Conservation (phyloP, 2,888 invertebrate genomes). For the Amblyjoppa fuscipennis region DNA sequence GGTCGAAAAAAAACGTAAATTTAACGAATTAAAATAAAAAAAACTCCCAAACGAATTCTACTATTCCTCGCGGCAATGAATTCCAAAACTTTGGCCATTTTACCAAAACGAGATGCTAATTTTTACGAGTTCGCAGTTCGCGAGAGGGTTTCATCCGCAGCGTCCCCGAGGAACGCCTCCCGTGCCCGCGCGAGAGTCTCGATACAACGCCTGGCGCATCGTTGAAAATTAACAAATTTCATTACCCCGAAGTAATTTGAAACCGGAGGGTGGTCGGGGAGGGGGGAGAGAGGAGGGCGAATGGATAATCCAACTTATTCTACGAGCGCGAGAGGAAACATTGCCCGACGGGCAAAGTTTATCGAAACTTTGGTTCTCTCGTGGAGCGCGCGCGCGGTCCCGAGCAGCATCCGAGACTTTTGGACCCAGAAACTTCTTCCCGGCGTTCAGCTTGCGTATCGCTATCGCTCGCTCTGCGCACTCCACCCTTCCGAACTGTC, state of each 20-base stretch:
- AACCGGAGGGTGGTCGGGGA: slow-evolving; percentile 2
- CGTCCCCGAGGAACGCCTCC: neutral
- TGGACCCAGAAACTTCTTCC: slow-evolving; percentile 15
- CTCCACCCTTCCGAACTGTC: neutral
- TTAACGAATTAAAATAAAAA: neutral
- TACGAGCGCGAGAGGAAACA: slow-evolving; percentile 4
- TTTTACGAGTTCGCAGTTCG: slow-evolving; percentile 52
- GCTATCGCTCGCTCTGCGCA: slow-evolving; percentile 27
- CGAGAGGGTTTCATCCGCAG: neutral
- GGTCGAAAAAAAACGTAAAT: slow-evolving; percentile 5
- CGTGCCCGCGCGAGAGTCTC: neutral
- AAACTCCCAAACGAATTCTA: neutral
- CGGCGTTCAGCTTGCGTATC: neutral
- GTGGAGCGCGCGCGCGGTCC: neutral
- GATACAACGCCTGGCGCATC: slow-evolving; percentile 47
- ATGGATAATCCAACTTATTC: slow-evolving; percentile 51
- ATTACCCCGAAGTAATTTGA: slow-evolving; percentile 63
- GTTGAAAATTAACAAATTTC: slow-evolving; percentile 66
- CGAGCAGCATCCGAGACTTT: neutral
- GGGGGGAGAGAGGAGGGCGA: too few species aligned
- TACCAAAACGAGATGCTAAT: slow-evolving; percentile 61
- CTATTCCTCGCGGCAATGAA: slow-evolving; percentile 9
- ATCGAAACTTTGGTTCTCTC: slow-evolving; percentile 51
- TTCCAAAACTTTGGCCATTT: slow-evolving; percentile 56
- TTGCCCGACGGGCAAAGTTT: slow-evolving; percentile 45